phyloP scores from a whole-genome alignment of 2,113 vertebrate genomes.

The Canis aureus region DNA sequence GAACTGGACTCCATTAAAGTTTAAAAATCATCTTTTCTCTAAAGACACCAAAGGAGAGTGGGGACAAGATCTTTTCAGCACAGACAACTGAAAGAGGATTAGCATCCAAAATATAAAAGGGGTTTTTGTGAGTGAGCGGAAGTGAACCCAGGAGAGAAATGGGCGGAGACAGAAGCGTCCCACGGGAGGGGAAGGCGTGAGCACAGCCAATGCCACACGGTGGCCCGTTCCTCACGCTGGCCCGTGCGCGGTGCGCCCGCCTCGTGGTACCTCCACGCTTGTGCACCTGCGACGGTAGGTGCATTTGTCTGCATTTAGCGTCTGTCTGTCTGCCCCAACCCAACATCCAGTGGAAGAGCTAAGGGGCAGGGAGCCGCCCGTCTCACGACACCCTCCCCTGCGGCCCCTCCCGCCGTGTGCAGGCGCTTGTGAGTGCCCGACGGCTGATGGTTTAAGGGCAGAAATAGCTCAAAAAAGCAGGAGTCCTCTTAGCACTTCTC shows the following conservation, averaged over 20 bases:
- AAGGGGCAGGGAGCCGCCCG: neutral
- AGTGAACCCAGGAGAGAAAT: neutral
- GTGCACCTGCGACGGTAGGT: no score
- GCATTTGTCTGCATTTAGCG: neutral
- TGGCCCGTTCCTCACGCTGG: fast-evolving
- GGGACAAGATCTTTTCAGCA: neutral
- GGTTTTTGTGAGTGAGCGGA: neutral
- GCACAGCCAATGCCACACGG: fast-evolving
- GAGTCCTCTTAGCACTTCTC: neutral
- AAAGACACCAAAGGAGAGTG: neutral
- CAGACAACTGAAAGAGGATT: neutral
- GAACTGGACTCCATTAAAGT: neutral
- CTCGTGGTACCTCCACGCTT: neutral
- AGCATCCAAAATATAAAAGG: neutral
- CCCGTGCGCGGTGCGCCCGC: fast-evolving
- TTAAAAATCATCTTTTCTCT: neutral
- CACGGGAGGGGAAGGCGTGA: neutral
- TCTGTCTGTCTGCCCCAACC: neutral
- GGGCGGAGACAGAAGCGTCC: neutral
- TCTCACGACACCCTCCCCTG: fast-evolving
- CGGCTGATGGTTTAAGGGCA: neutral
- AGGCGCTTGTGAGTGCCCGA: neutral
- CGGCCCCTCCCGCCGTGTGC: neutral
- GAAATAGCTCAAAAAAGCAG: neutral
- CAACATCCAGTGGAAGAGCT: neutral